Percentiles rank a stretch among this genome's conserved stretches.
phyloP scores from a whole-genome alignment of 1,140 invertebrate species.

The Nebria ingens region DNA sequence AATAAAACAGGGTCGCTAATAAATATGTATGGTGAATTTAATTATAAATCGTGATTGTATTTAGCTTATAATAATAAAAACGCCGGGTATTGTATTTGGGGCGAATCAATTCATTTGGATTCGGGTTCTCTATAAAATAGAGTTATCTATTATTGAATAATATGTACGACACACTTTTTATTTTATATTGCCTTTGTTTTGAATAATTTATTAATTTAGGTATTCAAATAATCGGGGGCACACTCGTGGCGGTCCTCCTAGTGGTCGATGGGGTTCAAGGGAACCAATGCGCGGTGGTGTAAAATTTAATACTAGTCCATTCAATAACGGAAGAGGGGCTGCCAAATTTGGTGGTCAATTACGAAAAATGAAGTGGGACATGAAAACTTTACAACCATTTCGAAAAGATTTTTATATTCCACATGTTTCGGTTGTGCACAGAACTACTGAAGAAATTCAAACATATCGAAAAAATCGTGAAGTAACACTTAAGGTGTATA shows the following conservation, averaged over 20 bases:
- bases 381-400: conserved; percentile 67
- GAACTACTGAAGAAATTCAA: conserved; percentile 65
- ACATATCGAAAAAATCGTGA: conserved; percentile 42
- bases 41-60: too few relatives aligned
- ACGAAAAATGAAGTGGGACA: conserved; percentile 69
- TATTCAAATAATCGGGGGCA: background rate
- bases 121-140: too few relatives aligned
- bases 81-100: too few relatives aligned
- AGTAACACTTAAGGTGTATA: background rate
- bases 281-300: background rate
- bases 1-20: too few relatives aligned
- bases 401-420: conserved; percentile 92
- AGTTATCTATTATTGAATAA: background rate
- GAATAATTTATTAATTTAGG: background rate
- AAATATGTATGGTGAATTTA: too few relatives aligned
- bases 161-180: background rate
- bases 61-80: too few relatives aligned
- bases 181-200: background rate
- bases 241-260: background rate
- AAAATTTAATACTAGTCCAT: too few relatives aligned
- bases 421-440: conserved; percentile 56
- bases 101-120: too few relatives aligned
- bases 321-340: background rate
- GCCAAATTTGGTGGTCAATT: conserved; percentile 45
- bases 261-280: background rate